Evolutionary conservation across 2,888 invertebrate species (phyloP).

Genomic region (Drosophila nr. medialis): DNA sequence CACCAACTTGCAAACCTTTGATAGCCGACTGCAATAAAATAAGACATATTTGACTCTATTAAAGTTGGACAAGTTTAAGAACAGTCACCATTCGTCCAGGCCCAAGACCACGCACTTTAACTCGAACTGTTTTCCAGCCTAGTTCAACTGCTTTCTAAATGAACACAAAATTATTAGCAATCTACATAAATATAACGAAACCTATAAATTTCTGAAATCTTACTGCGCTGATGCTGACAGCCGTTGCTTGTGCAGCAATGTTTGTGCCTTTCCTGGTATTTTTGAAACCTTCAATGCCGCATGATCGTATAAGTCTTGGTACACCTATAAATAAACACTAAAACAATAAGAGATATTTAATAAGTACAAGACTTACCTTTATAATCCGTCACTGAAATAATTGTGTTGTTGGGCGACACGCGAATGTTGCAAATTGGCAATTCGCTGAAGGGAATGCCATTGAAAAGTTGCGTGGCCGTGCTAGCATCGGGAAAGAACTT

Average conservation of each 20-base stretch:
- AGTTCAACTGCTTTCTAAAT: constrained; percentile 89
- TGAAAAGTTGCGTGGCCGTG: constrained; percentile 90
- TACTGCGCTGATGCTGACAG: constrained; percentile 91
- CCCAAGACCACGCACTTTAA: constrained; percentile 93
- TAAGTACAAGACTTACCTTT: constrained; percentile 86
- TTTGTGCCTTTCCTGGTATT: constrained; percentile 98
- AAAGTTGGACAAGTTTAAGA: not conserved
- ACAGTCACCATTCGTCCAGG: constrained; percentile 93
- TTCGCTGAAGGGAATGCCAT: constrained; percentile 91
- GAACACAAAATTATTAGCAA: not conserved
- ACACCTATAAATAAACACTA: constrained; percentile 83
- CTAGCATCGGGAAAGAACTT: constrained; percentile 90
- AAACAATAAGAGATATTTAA: not conserved
- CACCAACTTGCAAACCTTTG: constrained; percentile 96
- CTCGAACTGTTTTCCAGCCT: constrained; percentile 91
- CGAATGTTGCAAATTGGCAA: constrained; percentile 93
- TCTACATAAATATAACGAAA: not conserved
- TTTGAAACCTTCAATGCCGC: constrained; percentile 97
- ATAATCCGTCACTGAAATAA: constrained; percentile 90
- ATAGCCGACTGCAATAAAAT: constrained; percentile 91
- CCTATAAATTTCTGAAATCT: constrained; percentile 65
- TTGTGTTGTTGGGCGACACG: constrained; percentile 95
- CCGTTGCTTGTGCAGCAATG: constrained; percentile 98
- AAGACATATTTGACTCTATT: not conserved
- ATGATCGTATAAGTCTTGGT: constrained; percentile 88